These are phyloP conservation scores for Parotocinclus haroldoi DNA, from an alignment of 2,797 vertebrate species.

Conservation along the genomic window DNA sequence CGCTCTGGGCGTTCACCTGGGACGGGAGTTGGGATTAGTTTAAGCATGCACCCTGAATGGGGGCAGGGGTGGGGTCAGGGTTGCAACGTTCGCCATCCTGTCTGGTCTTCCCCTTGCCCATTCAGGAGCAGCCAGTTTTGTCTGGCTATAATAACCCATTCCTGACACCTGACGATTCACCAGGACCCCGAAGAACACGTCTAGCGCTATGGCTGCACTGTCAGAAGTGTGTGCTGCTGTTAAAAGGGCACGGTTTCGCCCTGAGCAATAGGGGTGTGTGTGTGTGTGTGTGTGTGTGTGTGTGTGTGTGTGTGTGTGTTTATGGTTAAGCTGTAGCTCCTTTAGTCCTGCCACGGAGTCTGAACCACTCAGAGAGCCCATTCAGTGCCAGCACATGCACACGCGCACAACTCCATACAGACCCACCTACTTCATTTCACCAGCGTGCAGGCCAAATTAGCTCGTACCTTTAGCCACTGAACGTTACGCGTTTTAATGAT, in stretches of 20 bases:
- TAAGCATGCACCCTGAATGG: too few relatives aligned
- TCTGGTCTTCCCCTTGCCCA: too few relatives aligned
- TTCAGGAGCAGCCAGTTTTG: too few relatives aligned
- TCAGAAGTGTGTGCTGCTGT: too few relatives aligned
- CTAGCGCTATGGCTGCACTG: too few relatives aligned
- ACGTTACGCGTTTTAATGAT: slow-evolving; percentile 16
- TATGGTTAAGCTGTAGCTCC: slow-evolving; percentile 60
- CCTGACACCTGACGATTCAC: too few relatives aligned
- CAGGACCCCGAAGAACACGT: too few relatives aligned
- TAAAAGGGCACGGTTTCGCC: neutral
- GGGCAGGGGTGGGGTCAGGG: too few relatives aligned
- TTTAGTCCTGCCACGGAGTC: slow-evolving; percentile 80
- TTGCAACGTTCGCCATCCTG: too few relatives aligned
- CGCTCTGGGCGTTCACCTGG: too few relatives aligned
- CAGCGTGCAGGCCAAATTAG: slow-evolving; percentile 20
- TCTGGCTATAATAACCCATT: too few relatives aligned
- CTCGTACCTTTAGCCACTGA: slow-evolving; percentile 12
- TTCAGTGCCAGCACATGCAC: slow-evolving; percentile 68
- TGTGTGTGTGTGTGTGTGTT: slow-evolving; percentile 55
- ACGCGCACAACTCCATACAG: slow-evolving; percentile 47
- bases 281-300: slow-evolving; percentile 40
- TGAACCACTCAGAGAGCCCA: slow-evolving; percentile 80
- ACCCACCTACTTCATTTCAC: slow-evolving; percentile 11
- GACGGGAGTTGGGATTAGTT: too few relatives aligned
- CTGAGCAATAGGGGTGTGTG: neutral